Conservation (phyloP, 64 coral and sea anemone species). For the Pocillopora damicornis region DNA sequence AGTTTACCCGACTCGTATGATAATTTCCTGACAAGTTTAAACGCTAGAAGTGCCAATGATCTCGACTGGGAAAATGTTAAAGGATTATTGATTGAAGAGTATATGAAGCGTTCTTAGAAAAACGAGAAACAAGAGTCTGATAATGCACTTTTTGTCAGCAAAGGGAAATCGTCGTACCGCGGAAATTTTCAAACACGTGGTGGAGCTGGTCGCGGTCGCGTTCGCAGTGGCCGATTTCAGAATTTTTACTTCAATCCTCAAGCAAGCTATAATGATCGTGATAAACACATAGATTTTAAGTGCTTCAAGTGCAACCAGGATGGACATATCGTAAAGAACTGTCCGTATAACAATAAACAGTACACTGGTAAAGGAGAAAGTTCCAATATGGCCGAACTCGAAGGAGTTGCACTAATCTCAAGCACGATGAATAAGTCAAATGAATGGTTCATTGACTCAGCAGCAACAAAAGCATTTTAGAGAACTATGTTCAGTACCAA, state of each 20-base stretch:
- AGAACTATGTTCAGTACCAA: constrained; percentile 59
- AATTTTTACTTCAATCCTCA: neutral
- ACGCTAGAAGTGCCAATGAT: constrained; percentile 49
- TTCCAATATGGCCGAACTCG: constrained; percentile 59
- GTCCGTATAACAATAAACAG: constrained; percentile 46
- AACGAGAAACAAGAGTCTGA: constrained; percentile 37
- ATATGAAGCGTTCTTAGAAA: constrained; percentile 47
- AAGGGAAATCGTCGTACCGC: constrained; percentile 9
- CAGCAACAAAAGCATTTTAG: constrained; percentile 59
- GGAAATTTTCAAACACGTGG: constrained; percentile 43
- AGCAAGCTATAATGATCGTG: neutral
- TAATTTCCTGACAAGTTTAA: constrained; percentile 57
- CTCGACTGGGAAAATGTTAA: constrained; percentile 53
- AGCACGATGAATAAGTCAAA: constrained; percentile 31
- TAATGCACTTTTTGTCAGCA: constrained; percentile 22
- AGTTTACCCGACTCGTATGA: constrained; percentile 52
- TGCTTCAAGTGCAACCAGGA: constrained; percentile 50
- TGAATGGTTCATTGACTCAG: constrained; percentile 77
- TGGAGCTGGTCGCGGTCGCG: neutral
- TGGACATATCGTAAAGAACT: constrained; percentile 61
- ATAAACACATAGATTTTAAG: constrained; percentile 48
- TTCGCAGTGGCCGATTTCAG: neutral
- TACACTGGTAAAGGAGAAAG: constrained; percentile 40
- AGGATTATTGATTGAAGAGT: constrained; percentile 49
- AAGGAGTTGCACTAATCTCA: constrained; percentile 70